A percentile compares a stretch with the other conserved stretches of the same genome.
Evolutionary conservation across 1,140 invertebrate species (phyloP).

Genomic region (Monochamus saltuarius): DNA sequence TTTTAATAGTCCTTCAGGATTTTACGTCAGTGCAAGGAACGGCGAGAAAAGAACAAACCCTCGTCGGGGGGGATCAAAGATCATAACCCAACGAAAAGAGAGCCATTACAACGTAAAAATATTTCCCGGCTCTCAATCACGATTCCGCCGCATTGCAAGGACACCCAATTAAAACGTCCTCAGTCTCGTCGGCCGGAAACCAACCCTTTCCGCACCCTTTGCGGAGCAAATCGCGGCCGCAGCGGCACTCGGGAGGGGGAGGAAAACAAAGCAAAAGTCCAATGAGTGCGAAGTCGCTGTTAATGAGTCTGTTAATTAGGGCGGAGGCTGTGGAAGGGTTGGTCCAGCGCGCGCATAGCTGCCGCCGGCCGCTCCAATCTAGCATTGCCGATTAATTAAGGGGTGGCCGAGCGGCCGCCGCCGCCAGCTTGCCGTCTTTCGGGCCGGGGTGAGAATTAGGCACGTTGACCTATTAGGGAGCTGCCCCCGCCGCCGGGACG

Average conservation of each 20-base stretch:
- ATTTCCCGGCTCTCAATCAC: too few relatives aligned
- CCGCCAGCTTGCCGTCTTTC: not conserved
- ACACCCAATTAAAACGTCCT: not conserved
- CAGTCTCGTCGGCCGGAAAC: not conserved
- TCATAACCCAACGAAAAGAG: too few relatives aligned
- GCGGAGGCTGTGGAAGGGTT: constrained; percentile 38
- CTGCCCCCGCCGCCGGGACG: too few relatives aligned
- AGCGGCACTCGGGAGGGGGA: not conserved
- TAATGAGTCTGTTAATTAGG: constrained; percentile 38
- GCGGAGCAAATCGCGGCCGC: too few relatives aligned
- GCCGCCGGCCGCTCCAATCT: constrained; percentile 30
- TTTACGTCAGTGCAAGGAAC: too few relatives aligned
- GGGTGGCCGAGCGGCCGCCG: constrained; percentile 24
- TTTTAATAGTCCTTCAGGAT: too few relatives aligned
- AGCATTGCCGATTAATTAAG: constrained; percentile 37
- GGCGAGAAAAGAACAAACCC: too few relatives aligned
- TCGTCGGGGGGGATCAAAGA: too few relatives aligned
- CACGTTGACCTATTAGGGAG: constrained; percentile 18
- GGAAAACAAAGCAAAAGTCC: constrained; percentile 12
- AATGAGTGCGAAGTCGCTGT: constrained; percentile 24
- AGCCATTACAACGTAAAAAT: too few relatives aligned
- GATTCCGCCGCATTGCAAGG: too few relatives aligned
- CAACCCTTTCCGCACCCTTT: constrained; percentile 1
- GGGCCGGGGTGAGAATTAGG: constrained; percentile 22
- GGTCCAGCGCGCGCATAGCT: constrained; percentile 35